Base-by-base conservation (phyloP, 37 sponge, comb jelly and placozoan species). In the Mnemiopsis leidyi region DNA sequence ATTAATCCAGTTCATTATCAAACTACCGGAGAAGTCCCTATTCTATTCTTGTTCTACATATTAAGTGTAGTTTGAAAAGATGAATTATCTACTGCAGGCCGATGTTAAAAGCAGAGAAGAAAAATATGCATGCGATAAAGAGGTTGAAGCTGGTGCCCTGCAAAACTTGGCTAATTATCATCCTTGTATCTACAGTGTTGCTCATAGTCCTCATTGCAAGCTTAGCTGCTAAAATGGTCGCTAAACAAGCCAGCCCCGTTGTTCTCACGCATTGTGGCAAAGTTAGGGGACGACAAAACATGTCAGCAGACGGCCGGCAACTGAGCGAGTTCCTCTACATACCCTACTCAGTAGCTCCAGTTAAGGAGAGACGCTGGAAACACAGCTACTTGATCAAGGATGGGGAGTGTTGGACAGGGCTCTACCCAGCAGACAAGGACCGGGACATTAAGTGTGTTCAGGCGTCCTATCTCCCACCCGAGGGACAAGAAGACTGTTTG, bases 401-500 rank as follows among this genome's bases (percentile, higher is more conserved):
- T n/a, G 75, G 75, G 25, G 61, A 48, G 7, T 13, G 35, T 13
- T 85, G 90, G 90, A 23, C 0, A 3, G 90, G 48, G 24, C 2
- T 26, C 25, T 25, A 29, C 29, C 82, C 23, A 23, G 61, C 61
- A 1, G 90, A 39, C 0, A 37, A 40, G 90, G 90, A 39, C 30
- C 2, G 20, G 28, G 26, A 25, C 21, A 18, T 85, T 7, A 85
- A 85, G 90, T 85, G 90, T 85, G 24, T 40, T 29, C 90, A 85
- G 61, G 25, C 90, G 0, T 38, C 29, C 29, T 38, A 38, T 29
- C 18, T 32, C 36, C 48, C 90, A n/a, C 9, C 36, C 3, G 25
- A 21, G 3, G 90, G 90, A 32, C 90, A 85, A 61, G 90, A 85
- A 61, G 90, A 85, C 48, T 85, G 90, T 39, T 37, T 85, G 30